Conservation (phyloP, 2,113 vertebrate genomes). For the Dipodomys spectabilis region DNA sequence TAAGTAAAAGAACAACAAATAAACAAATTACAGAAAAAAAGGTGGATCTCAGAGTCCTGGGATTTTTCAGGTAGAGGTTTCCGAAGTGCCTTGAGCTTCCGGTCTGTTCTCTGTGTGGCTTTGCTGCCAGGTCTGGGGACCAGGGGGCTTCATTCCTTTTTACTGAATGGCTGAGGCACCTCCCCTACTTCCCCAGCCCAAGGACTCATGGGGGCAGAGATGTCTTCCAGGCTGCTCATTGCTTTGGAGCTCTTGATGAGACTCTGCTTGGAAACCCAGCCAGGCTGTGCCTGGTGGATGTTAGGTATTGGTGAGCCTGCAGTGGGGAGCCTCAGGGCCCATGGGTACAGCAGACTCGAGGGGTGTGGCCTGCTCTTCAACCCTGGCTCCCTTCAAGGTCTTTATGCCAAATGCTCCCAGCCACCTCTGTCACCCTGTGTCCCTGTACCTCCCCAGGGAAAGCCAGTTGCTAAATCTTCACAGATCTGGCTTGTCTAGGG, state of each 20-base stretch:
- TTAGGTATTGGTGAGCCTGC: neutral
- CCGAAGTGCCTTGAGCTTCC: neutral
- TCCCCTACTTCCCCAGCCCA: neutral
- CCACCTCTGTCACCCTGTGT: conserved; percentile 53
- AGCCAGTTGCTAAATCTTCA: conserved; percentile 71
- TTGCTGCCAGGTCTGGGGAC: neutral
- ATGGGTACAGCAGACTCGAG: neutral
- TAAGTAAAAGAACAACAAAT: neutral
- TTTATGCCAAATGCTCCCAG: neutral
- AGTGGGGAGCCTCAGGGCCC: neutral
- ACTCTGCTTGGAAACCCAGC: neutral
- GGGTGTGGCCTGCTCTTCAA: neutral
- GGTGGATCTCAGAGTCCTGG: neutral
- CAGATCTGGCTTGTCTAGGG: conserved; percentile 70
- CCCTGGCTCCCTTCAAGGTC: conserved; percentile 38
- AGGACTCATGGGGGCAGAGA: neutral
- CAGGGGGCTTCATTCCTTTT: neutral
- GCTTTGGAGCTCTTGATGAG: neutral
- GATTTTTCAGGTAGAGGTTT: neutral
- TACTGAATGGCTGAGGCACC: neutral
- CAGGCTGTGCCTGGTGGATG: neutral
- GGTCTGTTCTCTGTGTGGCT: neutral
- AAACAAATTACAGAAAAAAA: neutral
- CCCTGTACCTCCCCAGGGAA: conserved; percentile 24
- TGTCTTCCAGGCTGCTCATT: neutral